phyloP scores from a whole-genome alignment of 2,888 invertebrate species.

The Tiliacea aurago region DNA sequence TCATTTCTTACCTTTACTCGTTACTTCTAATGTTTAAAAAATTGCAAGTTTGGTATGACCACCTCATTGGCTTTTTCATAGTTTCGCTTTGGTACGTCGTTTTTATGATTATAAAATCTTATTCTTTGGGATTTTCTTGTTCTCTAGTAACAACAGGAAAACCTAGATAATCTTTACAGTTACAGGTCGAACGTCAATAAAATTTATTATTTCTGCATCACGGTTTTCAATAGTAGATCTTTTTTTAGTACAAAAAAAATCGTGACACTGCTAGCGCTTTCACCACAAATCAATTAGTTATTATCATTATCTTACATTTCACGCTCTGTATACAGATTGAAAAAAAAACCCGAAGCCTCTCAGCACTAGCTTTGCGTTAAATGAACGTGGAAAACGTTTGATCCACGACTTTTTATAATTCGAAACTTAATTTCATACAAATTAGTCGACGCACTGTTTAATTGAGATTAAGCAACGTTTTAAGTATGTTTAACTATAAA shows the following conservation, averaged over 20 bases:
- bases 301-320: background rate
- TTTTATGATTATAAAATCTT: background rate
- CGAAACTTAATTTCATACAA: background rate
- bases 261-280: background rate
- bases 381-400: background rate
- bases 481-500: background rate
- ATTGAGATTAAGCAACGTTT: background rate
- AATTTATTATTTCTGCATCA: conserved; percentile 11
- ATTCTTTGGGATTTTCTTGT: conserved; percentile 5
- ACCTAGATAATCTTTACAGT: background rate
- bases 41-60: background rate
- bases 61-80: background rate
- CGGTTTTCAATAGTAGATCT: conserved; percentile 5
- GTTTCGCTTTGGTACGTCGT: background rate
- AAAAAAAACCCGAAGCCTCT: background rate
- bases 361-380: background rate
- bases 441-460: background rate
- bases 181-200: background rate
- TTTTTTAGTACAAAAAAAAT: too few relatives aligned
- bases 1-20: background rate
- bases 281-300: conserved; percentile 6
- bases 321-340: background rate
- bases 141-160: background rate
- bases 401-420: background rate
- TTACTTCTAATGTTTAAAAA: background rate